Percentiles rank a stretch among this genome's conserved stretches.
These are phyloP conservation scores for Helobdella robusta DNA, from an alignment of 2,888 invertebrate genomes.

Conservation along the genomic window DNA sequence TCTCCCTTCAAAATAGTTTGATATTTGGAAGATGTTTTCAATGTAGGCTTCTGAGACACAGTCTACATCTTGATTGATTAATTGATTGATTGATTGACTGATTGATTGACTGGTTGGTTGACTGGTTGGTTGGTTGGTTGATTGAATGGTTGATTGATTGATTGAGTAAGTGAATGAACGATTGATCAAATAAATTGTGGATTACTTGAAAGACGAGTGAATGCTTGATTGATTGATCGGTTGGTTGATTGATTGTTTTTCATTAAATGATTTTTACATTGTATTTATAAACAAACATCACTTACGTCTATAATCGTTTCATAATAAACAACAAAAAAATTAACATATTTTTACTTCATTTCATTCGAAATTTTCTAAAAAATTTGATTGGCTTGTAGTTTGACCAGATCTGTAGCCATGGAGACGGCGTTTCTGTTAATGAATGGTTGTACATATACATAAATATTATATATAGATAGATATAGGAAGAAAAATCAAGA, in stretches of 20 bases:
- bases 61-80: conserved; percentile 7
- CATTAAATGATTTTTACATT: neutral
- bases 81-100: conserved; percentile 5
- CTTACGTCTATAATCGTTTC: neutral
- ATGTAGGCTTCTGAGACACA: conserved; percentile 16
- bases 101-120: conserved; percentile 10
- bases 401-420: too few species aligned
- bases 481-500: too few species aligned
- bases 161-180: conserved; percentile 5
- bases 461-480: too few species aligned
- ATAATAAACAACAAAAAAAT: neutral
- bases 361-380: neutral
- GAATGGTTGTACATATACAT: too few species aligned
- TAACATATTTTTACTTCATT: neutral
- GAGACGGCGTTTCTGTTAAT: too few species aligned
- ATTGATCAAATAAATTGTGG: conserved; percentile 1
- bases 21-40: conserved; percentile 17
- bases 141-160: conserved; percentile 7
- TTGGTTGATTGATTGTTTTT: conserved; percentile 3
- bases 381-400: too few species aligned
- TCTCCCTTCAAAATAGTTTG: neutral
- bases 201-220: conserved; percentile 15
- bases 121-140: conserved; percentile 6
- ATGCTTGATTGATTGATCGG: conserved; percentile 2
- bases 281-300: neutral